Evolutionary conservation across 2,113 vertebrate genomes (phyloP), one percentile per base, ranked within the genome.

Genomic region (Eidolon helvum): DNA sequence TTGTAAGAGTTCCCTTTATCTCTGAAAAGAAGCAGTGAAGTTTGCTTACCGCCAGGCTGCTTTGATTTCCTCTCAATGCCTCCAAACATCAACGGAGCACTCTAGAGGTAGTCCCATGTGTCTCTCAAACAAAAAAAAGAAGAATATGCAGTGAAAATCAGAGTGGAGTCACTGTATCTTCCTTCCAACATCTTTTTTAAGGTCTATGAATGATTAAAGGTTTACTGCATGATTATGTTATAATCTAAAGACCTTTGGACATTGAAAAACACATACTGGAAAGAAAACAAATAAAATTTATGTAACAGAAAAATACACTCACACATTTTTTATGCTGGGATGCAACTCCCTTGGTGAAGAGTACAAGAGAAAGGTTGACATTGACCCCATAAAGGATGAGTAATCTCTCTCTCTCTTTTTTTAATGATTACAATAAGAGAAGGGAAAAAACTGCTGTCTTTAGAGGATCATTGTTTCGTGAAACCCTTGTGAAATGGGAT

Each of bases 21-120:
- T 97, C 48, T 90, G 96, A 95, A 88, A 93, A 95, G 96, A 90
- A 91, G 68, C 75, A 69, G 40, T 55, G 53, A 97, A 97, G 53
- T 96, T 97, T 77, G 16, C 94, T 90, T 91, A 63, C 40, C 0
- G 33, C 71, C 61, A 93, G 97, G 33, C 90, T 94, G 66, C 97
- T 98, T 97, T 96, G 96, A 96, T 98, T 98, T 97, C 77, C 69
- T 88, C 87, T 68, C 66, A 24, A 61, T 86, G 89, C 86, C 28
- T 38, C 92, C 53, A 59, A 55, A 96, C 57, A 0, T 90, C 94
- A 87, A 74, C 87, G 50, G 87, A 97, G 80, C 79, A 88, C 93
- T 96, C 91, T 71, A 69, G 91, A 92, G 91, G 91, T 90, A 97
- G 84, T 96, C 83, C 85, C 63, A 59, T 48, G 28, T 61, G 2